A percentile compares a stretch with the other conserved stretches of the same genome.
These are phyloP conservation scores for Gonatopus flavifemur DNA, from an alignment of 1,140 invertebrate species.

Conservation along the genomic window DNA sequence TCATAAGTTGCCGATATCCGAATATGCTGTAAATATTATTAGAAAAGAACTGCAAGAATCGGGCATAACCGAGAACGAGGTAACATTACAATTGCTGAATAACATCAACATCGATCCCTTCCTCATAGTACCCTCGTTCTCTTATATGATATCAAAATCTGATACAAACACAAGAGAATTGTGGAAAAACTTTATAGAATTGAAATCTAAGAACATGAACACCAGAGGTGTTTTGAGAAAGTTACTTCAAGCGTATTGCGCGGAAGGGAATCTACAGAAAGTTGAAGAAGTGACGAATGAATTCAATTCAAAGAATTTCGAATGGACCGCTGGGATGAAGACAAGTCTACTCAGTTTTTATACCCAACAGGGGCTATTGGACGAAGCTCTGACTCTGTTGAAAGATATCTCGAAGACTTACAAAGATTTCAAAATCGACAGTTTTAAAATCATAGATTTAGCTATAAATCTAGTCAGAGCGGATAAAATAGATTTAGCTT, in stretches of 20 bases:
- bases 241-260: conserved; percentile 57
- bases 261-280: conserved; percentile 51
- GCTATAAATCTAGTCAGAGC: conserved; percentile 58
- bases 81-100: too few relatives aligned
- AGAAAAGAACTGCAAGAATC: too few relatives aligned
- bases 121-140: too few relatives aligned
- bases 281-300: conserved; percentile 54
- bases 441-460: conserved; percentile 61
- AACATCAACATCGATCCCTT: too few relatives aligned
- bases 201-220: conserved; percentile 61
- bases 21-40: neutral
- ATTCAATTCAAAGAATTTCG: conserved; percentile 51
- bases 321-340: conserved; percentile 61
- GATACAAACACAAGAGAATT: too few relatives aligned
- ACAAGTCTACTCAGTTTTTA: conserved; percentile 58
- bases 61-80: too few relatives aligned
- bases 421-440: conserved; percentile 58
- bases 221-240: conserved; percentile 59
- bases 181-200: conserved; percentile 57
- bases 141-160: too few relatives aligned
- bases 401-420: conserved; percentile 50
- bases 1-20: conserved; percentile 1
- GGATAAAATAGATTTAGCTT: conserved; percentile 52
- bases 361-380: conserved; percentile 53
- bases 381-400: conserved; percentile 53